Base-by-base conservation (phyloP, 37 sponge, comb jelly and placozoan species). In the Beroe forskalii region DNA sequence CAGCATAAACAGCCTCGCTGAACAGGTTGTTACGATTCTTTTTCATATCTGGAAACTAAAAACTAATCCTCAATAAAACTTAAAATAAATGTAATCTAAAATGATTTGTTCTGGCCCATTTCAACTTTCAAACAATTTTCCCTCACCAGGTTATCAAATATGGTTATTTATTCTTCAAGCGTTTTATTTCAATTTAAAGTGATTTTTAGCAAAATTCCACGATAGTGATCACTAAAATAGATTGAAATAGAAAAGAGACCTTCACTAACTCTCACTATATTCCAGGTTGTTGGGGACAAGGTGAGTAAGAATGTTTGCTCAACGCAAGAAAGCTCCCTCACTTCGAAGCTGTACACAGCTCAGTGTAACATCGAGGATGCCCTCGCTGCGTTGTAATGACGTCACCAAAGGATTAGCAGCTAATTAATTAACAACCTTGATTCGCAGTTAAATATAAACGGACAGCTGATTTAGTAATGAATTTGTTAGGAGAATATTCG, bases 261-360 rank as follows among this genome's bases (percentile, higher is more conserved):
- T 55, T 55, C 60, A 20, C 60, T 19, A 55, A 55, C 9, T 19
- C 60, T 17, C 17, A 55, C 9, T 55, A 17, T 55, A 17, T 19
- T 19, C 17, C 76, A 80, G 86, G 86, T 80, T 1, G 20, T 44
- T 43, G 86, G 55, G 3, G 86, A 80, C 48, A 80, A 80, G 55
- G 48, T 80, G 4, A 80, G 86, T 43, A 80, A 44, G 86, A 80
- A 20, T 19, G 40, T 37, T 23, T 80, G 30, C 27, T 23, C n/a
- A 20, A 38, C 9, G 1, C 86, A 80, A 41, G 86, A 80, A 43
- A 80, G 40, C 22, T 23, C 37, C 86, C 30, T 80, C 48, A 32
- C 35, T 9, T 6, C 86, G 19, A 80, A 80, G 30, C 55, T 80
- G 28, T 43, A 80, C 86, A 23, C 86, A 3, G 86, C 55, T 6